Base-by-base conservation (phyloP, 2,888 invertebrate species). In the Orchestes rusci region DNA sequence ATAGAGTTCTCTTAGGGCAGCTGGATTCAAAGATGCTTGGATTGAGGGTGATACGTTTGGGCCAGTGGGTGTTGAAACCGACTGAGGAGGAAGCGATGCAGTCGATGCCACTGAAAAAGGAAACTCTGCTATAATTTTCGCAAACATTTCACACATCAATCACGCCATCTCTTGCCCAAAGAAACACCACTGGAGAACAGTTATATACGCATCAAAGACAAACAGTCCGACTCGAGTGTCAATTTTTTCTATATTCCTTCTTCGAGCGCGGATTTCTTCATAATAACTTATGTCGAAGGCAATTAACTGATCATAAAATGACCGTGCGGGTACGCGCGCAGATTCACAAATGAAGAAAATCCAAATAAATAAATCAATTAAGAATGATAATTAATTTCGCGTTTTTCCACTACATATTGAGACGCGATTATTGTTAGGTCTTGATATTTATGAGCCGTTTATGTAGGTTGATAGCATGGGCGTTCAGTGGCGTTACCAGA, bases 1-100 rank as follows among this genome's bases (percentile, higher is more conserved):
- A 43, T 70, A 70, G 31, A 72, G 58, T 50, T 69, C 71, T 52
- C 68, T 61, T 27, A 68, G 61, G 2, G 70, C 65, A n/a, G 68
- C 61, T 10, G 69, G 66, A 8, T 66, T 67, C 12, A 70, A 58
- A 12, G 60, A 57, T 28, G 58, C 58, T 42, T 60, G 59, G 12
- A 60, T 56, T 4, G 61, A 57, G 8, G 60, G 54, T 4, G 65
- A 58, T 18, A 57, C 54, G 17, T 70, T 72, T 1, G 75, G 71
- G 12, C 75, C 74, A 5, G 56, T 43, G 12, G 8, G 8, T 31
- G 31, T 2, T 74, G 43, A 74, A 71, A 46, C 76, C 71, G 57
- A 76, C 31, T 52, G 48, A 32, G 49, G 52, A 5, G 53, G 50
- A 23, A 56, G 53, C 2, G 55, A 52, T n/a, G 56, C 46, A 12